phyloP scores from a whole-genome alignment of 1,140 invertebrate species.

The Zophobas morio region DNA sequence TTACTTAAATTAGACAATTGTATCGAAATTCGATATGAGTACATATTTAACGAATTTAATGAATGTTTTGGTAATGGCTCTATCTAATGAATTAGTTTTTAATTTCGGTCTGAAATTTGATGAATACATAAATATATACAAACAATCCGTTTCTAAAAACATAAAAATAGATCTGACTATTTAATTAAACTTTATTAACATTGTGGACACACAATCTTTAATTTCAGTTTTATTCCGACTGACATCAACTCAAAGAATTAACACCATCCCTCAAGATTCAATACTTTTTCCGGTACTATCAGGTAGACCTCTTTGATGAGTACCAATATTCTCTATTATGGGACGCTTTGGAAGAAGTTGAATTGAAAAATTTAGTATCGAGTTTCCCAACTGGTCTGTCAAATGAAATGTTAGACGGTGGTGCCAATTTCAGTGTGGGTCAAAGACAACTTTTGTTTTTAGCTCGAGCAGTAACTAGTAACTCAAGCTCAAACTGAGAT shows the following conservation, averaged over 20 bases:
- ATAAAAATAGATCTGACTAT: too few species aligned
- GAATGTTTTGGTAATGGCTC: too few species aligned
- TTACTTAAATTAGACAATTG: too few species aligned
- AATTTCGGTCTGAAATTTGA: too few species aligned
- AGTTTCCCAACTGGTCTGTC: conserved; percentile 62
- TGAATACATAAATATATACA: too few species aligned
- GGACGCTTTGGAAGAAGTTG: conserved; percentile 85
- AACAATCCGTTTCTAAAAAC: too few species aligned
- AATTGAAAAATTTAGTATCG: conserved; percentile 72
- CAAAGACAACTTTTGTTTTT: conserved; percentile 75
- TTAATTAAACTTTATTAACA: too few species aligned
- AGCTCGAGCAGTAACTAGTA: conserved; percentile 72
- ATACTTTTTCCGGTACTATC: conserved; percentile 83
- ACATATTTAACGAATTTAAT: too few species aligned
- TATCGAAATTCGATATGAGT: too few species aligned
- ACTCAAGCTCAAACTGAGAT: neutral
- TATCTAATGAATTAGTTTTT: too few species aligned
- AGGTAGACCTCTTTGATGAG: conserved; percentile 85
- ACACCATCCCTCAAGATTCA: conserved; percentile 90
- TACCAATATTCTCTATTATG: conserved; percentile 83
- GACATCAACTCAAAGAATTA: conserved; percentile 77
- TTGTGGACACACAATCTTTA: conserved; percentile 70
- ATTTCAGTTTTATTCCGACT: conserved; percentile 83
- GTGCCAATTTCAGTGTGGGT: conserved; percentile 70
- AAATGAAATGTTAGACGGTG: conserved; percentile 74